Evolutionary conservation across 2,113 vertebrate genomes (phyloP).

Genomic region (Panthera uncia): DNA sequence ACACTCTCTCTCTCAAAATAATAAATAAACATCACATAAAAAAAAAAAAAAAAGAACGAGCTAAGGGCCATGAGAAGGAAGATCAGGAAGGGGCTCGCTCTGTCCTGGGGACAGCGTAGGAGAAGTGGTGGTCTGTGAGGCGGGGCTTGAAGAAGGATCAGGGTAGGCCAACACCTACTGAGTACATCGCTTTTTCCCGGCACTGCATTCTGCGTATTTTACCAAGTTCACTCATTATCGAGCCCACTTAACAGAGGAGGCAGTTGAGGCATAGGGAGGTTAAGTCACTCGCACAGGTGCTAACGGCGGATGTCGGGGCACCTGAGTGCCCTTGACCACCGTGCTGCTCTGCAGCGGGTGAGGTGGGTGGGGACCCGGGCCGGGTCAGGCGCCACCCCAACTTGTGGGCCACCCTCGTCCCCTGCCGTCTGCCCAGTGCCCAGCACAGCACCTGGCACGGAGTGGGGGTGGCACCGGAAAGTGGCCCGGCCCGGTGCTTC

Average conservation of each 20-base stretch:
- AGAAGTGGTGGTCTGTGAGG: not conserved
- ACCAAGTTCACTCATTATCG: fast-evolving
- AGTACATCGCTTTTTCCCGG: fast-evolving
- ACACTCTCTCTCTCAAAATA: too few species aligned
- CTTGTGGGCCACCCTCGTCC: fast-evolving
- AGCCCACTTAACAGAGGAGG: not conserved
- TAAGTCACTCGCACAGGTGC: too few species aligned
- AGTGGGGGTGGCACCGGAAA: not conserved
- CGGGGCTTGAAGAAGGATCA: fast-evolving
- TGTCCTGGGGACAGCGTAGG: too few species aligned
- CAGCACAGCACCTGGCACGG: fast-evolving
- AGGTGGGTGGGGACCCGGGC: not conserved
- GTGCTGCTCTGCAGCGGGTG: not conserved
- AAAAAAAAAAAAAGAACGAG: too few species aligned
- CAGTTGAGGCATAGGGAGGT: not conserved
- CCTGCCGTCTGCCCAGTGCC: not conserved
- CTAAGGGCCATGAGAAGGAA: not conserved
- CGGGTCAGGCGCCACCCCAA: not conserved
- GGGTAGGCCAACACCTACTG: fast-evolving
- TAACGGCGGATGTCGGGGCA: not conserved
- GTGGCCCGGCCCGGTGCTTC: not conserved
- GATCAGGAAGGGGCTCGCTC: not conserved
- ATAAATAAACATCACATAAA: too few species aligned
- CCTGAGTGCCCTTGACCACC: not conserved
- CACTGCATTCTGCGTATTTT: not conserved